Evolutionary conservation across 2,113 vertebrate genomes (phyloP), one percentile per base, ranked within the genome.

Genomic region (Odobenus rosmarus): DNA sequence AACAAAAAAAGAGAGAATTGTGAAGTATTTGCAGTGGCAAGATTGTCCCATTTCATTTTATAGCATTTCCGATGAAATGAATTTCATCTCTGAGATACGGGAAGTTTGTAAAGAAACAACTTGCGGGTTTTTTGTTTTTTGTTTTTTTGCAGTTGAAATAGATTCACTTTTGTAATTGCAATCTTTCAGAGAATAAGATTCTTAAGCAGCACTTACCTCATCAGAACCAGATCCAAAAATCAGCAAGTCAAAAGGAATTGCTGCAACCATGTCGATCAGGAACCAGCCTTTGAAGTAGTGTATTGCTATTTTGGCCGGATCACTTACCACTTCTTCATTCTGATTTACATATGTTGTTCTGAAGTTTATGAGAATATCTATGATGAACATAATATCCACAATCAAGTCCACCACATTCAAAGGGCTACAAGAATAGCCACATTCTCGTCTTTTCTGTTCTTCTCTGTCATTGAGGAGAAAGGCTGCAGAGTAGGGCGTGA

Each of bases 271-370:
- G 99, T 99, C 99, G 98, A 99, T 99, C 98, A 99, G 99, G 99
- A 99, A 99, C 99, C 99, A 99, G 99, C 99, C 99, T 99, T 99
- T 99, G 99, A 99, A 99, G 98, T 99, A 99, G 98, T 99, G 99
- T 98, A 99, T 99, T 88, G 99, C 99, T 98, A 99, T 99, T 99
- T 99, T 99, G 95, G 99, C 99, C 16, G 99, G 99, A 96, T 99
- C 99, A 98, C 99, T 99, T 98, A 99, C 99, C 98, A 99, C 99
- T 98, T 99, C 99, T 99, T 99, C 99, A 88, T 99, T 99, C 94
- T 99, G 98, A 98, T 99, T 99, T 81, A 99, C 99, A 69, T 99
- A 99, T 5, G 99, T 99, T 97, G 99, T 99, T 99, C 99, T 99
- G 98, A 99, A 99, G 99, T 99, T 99, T 98, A 99, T 99, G 95